Base-by-base conservation (phyloP, 2,888 invertebrate species). In the Synergus itoensis region DNA sequence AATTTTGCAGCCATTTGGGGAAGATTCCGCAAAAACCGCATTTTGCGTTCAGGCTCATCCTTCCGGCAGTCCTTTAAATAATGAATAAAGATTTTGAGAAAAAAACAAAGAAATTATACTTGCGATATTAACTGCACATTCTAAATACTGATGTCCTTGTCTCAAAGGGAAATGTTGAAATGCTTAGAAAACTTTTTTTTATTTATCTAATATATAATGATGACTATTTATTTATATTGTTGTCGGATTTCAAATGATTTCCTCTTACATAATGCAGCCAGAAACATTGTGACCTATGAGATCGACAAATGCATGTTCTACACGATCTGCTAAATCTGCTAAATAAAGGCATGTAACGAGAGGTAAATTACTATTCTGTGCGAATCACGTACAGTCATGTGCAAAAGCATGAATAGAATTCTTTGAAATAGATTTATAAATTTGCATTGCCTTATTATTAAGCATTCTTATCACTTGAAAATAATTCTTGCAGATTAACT, bases 21-120 rank as follows among this genome's bases (percentile, higher is more conserved):
- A 94, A 93, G 90, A 93, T 93, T 84, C 92, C 93, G 84, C 92
- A 92, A 81, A 95, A 87, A 65, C 95, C 95, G 86, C 95, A 95
- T 80, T 82, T 84, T 78, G 82, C 76, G 80, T 86, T 82, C 82
- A 87, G 84, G 84, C 84, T 88, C 90, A 89, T 89, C 83, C 85
- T 84, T 87, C 82, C 81, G 82, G 69, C 79, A 81, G 80, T 79
- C 78, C 82, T 77, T 77, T 8, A 79, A 80, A 78, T n/a, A 8
- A 4, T 60, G 53, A 79, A 21, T 43, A 2, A 14, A 53, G 12
- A 63, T 28, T 43, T 28, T 43, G 0, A 41, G 4, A 2, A 53
- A 53, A n/a, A n/a, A 16, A n/a, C 53, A n/a, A 9, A 53, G 1
- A n/a, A n/a, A n/a, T n/a, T n/a, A n/a, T 28, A 28, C 28, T 28